These are phyloP conservation scores for Plodia interpunctella DNA, from an alignment of 1,140 invertebrate genomes.

Conservation along the genomic window DNA sequence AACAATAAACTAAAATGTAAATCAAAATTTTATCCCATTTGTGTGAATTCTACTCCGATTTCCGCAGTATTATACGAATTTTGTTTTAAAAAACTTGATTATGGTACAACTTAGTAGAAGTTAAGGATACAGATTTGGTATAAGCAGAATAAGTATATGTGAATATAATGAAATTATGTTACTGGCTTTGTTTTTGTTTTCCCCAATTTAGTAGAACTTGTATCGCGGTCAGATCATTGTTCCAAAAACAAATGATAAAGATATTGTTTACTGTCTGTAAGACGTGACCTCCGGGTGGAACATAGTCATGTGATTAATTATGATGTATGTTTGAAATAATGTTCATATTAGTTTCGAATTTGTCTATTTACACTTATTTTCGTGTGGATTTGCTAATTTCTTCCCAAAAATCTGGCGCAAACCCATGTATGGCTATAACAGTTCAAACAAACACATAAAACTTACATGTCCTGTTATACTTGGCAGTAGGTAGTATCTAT, in stretches of 20 bases:
- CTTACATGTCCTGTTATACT: no score
- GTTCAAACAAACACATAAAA: no score
- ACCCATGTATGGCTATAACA: no score
- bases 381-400: no score
- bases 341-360: no score
- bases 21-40: constrained; percentile 6
- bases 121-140: constrained; percentile 11
- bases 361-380: no score
- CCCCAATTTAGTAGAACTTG: not conserved
- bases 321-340: no score
- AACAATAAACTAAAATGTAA: not conserved
- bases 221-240: not conserved
- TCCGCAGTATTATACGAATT: not conserved
- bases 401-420: no score
- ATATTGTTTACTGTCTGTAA: constrained; percentile 1
- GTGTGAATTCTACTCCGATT: not conserved
- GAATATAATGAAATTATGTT: constrained; percentile 17
- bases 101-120: constrained; percentile 10
- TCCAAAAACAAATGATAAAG: not conserved
- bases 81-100: constrained; percentile 16
- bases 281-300: not conserved
- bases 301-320: not conserved
- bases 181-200: not conserved
- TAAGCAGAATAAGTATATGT: constrained; percentile 9
- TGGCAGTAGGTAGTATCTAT: no score